A percentile compares a stretch with the other conserved stretches of the same genome.
Evolutionary conservation across 2,113 vertebrate genomes (phyloP).

Genomic region (Mobula hypostoma): DNA sequence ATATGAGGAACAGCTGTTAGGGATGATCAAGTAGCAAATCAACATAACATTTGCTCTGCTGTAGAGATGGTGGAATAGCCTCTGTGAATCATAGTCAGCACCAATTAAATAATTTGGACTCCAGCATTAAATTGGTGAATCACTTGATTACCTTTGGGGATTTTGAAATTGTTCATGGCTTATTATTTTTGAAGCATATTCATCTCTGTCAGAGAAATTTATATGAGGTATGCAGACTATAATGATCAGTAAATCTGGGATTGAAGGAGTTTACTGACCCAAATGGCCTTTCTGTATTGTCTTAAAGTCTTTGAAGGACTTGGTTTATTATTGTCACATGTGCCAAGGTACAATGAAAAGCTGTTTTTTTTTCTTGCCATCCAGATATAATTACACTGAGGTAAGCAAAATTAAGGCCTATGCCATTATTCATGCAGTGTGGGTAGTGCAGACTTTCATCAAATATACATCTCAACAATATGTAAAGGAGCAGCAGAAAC

Average conservation of each 20-base stretch:
- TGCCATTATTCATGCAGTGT: neutral
- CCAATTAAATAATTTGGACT: constrained; percentile 31
- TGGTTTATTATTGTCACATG: too few relatives aligned
- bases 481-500: neutral
- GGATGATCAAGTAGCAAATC: constrained; percentile 21
- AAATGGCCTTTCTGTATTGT: neutral
- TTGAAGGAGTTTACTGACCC: neutral
- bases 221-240: neutral
- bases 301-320: neutral
- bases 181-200: constrained; percentile 14
- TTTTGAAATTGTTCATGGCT: constrained; percentile 24
- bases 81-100: neutral
- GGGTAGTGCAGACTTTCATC: neutral
- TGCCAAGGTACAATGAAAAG: too few relatives aligned
- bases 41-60: constrained; percentile 9
- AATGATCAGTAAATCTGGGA: neutral
- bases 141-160: constrained; percentile 16
- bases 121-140: neutral
- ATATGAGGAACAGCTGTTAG: neutral
- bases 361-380: too few relatives aligned
- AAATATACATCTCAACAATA: neutral
- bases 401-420: too few relatives aligned
- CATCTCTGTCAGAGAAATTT: neutral
- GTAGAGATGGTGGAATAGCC: neutral
- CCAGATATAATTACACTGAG: too few relatives aligned